phyloP scores from a whole-genome alignment of 2,113 vertebrate genomes.

The Willisornis vidua region DNA sequence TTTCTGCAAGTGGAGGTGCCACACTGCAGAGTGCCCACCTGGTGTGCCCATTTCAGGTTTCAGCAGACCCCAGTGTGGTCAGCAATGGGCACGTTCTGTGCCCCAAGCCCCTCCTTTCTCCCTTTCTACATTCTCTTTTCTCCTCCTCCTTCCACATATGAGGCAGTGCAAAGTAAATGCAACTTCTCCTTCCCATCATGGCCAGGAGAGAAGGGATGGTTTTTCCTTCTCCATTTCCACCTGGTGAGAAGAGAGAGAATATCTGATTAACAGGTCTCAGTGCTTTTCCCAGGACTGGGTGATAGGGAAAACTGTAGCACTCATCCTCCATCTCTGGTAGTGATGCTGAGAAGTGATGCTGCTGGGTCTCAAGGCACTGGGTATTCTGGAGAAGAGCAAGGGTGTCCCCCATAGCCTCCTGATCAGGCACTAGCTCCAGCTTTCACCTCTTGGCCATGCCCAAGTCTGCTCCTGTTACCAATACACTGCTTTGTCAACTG shows the following conservation, averaged over 20 bases:
- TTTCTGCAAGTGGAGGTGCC: not conserved
- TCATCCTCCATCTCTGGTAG: not conserved
- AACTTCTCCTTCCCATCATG: not conserved
- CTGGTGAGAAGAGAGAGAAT: not conserved
- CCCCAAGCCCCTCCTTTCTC: not conserved
- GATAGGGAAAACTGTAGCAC: not conserved
- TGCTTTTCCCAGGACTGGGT: not conserved
- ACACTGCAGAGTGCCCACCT: not conserved
- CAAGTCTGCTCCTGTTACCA: not conserved
- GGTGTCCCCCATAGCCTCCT: no score
- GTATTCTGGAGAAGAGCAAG: not conserved
- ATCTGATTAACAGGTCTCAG: not conserved
- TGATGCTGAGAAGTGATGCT: not conserved
- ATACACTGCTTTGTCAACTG: not conserved
- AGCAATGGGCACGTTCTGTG: fast-evolving
- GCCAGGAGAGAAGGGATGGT: not conserved
- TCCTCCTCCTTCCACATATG: not conserved
- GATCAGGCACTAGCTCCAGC: not conserved
- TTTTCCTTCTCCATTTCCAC: not conserved
- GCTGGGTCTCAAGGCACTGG: not conserved
- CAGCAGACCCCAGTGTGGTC: not conserved
- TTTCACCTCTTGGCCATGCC: not conserved
- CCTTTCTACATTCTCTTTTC: not conserved
- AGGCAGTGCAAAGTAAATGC: not conserved
- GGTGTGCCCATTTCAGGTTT: not conserved